These are phyloP conservation scores for Geococcyx californianus DNA, from an alignment of 2,113 vertebrate species.

Conservation along the genomic window DNA sequence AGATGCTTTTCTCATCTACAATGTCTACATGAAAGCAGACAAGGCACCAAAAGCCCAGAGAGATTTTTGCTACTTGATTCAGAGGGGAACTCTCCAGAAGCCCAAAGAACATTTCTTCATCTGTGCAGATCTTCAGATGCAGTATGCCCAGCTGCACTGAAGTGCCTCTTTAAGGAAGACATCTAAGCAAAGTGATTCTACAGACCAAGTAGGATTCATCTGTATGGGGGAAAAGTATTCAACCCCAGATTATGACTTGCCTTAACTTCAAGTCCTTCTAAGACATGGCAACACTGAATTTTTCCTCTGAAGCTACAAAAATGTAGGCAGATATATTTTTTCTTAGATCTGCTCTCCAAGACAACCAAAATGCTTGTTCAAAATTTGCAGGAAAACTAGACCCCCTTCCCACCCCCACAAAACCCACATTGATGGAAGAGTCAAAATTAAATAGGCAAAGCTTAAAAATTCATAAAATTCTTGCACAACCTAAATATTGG, in stretches of 20 bases:
- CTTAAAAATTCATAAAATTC: neutral
- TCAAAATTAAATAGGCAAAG: neutral
- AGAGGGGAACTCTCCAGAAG: neutral
- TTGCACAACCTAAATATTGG: neutral
- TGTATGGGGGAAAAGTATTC: neutral
- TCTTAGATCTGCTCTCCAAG: neutral
- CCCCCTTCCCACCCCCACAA: neutral
- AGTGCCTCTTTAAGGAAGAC: neutral
- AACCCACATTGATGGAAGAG: neutral
- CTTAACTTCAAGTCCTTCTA: neutral
- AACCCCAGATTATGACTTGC: neutral
- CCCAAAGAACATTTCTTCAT: neutral
- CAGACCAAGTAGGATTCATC: neutral
- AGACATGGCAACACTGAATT: neutral
- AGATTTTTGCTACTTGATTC: neutral
- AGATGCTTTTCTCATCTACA: neutral
- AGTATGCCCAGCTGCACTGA: neutral
- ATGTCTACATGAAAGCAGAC: neutral
- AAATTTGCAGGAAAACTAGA: neutral
- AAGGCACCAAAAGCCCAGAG: neutral
- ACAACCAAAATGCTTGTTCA: neutral
- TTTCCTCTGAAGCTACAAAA: neutral
- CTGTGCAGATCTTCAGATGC: neutral
- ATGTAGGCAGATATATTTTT: neutral
- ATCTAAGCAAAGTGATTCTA: neutral